phyloP scores from a whole-genome alignment of 2,113 vertebrate species.

The Rhabdornis inornatus region DNA sequence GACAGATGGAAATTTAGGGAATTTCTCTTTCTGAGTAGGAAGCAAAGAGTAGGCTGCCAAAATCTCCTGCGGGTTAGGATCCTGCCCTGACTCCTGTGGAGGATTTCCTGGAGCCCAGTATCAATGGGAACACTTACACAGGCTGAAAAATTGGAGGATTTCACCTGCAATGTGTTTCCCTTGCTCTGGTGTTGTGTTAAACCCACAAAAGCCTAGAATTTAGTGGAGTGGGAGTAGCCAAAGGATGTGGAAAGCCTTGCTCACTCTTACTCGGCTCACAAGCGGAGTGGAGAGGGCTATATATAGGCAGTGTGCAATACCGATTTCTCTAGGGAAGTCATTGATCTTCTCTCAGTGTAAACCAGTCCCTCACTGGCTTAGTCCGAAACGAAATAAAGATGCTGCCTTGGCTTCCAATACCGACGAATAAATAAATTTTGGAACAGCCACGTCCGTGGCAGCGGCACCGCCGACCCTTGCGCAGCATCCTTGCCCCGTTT shows the following conservation, averaged over 20 bases:
- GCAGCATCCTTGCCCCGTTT: neutral
- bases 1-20: neutral
- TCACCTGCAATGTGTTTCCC: neutral
- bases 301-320: neutral
- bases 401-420: neutral
- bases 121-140: neutral
- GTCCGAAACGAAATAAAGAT: neutral
- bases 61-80: neutral
- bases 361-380: neutral
- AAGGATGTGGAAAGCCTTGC: neutral
- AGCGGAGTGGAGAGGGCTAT: neutral
- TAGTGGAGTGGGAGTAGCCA: neutral
- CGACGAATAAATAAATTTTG: neutral
- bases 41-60: neutral
- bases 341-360: neutral
- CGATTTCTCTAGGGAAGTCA: neutral
- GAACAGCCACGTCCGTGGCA: fast-evolving
- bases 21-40: neutral
- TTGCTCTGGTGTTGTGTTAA: neutral
- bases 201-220: neutral
- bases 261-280: neutral
- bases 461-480: neutral
- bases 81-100: neutral
- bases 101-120: neutral
- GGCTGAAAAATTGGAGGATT: neutral